Evolutionary conservation across 1,140 invertebrate species (phyloP).

Genomic region (Orius insidiosus): DNA sequence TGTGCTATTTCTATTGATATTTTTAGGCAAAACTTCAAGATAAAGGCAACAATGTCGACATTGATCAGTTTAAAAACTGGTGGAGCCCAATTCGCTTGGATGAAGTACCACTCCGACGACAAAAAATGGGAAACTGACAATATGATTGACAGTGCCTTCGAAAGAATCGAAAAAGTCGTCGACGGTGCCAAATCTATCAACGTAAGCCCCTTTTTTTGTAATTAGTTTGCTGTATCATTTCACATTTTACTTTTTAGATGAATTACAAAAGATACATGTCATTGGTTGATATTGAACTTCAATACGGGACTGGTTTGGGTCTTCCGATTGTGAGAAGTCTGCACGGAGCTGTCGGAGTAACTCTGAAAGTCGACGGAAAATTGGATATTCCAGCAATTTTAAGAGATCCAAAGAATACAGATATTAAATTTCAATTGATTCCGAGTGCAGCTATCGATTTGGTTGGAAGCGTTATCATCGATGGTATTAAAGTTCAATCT

Average conservation of each 20-base stretch:
- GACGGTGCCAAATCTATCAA: slow-evolving; percentile 42
- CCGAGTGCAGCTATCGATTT: slow-evolving; percentile 53
- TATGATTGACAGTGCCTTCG: slow-evolving; percentile 40
- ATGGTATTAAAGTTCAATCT: slow-evolving; percentile 49
- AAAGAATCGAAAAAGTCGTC: slow-evolving; percentile 32
- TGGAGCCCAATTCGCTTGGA: slow-evolving; percentile 51
- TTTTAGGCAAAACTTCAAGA: background rate
- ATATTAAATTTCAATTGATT: slow-evolving; percentile 24
- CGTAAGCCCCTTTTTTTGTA: slow-evolving; percentile 25
- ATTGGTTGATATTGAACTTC: slow-evolving; percentile 30
- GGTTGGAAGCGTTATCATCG: slow-evolving; percentile 47
- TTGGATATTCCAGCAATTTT: slow-evolving; percentile 27
- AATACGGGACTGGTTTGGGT: slow-evolving; percentile 32
- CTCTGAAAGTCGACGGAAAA: slow-evolving; percentile 30
- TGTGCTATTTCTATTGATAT: too few species aligned
- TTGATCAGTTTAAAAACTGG: slow-evolving; percentile 59
- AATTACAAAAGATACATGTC: slow-evolving; percentile 22
- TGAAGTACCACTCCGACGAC: slow-evolving; percentile 40
- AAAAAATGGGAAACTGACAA: slow-evolving; percentile 8
- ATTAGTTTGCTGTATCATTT: background rate
- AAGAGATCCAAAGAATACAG: slow-evolving; percentile 19
- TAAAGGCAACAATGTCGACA: slow-evolving; percentile 38
- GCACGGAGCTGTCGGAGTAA: slow-evolving; percentile 29
- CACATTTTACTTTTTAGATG: slow-evolving; percentile 17
- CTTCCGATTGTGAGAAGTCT: slow-evolving; percentile 31